Conservation (phyloP, 2,888 invertebrate genomes). For the Unio pictorum region DNA sequence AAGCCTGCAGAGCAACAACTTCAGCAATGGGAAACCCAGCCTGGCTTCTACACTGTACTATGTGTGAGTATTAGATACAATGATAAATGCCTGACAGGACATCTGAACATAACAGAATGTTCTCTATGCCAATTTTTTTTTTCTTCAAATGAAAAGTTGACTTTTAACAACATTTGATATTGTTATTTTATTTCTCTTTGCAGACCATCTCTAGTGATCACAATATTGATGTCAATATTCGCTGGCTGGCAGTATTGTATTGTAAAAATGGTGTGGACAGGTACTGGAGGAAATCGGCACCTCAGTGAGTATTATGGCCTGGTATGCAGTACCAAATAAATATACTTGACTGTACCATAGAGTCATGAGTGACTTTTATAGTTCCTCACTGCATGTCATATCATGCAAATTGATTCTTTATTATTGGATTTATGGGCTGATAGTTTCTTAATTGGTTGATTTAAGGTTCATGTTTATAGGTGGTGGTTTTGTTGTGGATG, state of each 20-base stretch:
- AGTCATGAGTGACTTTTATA: too few species aligned
- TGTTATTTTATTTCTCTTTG: conserved; percentile 51
- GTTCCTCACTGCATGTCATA: too few species aligned
- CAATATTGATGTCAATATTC: conserved; percentile 84
- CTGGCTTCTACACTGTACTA: conserved; percentile 89
- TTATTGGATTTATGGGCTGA: too few species aligned
- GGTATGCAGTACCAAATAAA: not conserved
- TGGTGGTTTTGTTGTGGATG: too few species aligned
- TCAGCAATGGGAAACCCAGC: conserved; percentile 89
- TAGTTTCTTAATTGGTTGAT: too few species aligned
- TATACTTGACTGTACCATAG: too few species aligned
- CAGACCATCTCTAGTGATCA: conserved; percentile 85
- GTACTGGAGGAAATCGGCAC: conserved; percentile 90
- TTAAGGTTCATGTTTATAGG: too few species aligned
- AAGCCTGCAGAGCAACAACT: conserved; percentile 91
- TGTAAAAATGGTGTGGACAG: conserved; percentile 95
- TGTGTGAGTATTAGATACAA: conserved; percentile 76
- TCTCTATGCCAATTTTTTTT: not conserved
- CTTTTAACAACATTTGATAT: not conserved
- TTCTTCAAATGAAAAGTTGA: not conserved
- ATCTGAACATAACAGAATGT: not conserved
- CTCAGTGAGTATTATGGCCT: conserved; percentile 76
- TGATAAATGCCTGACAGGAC: not conserved
- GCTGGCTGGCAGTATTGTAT: conserved; percentile 93
- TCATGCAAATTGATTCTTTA: too few species aligned